These are phyloP conservation scores for Heterodera carotae DNA, from an alignment of 1,140 invertebrate genomes.

Conservation along the genomic window DNA sequence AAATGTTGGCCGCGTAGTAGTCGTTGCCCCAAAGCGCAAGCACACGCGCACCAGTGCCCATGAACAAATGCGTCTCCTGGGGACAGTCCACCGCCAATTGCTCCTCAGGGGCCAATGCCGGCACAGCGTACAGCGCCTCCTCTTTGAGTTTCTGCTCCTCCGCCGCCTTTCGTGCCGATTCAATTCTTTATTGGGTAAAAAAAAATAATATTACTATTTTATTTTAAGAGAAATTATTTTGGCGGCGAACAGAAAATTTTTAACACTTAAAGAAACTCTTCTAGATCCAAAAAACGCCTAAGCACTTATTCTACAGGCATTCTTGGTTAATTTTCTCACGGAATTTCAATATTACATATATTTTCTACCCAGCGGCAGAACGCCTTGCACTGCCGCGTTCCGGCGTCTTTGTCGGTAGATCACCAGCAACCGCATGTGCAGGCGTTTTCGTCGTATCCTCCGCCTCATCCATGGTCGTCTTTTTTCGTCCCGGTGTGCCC, in stretches of 20 bases:
- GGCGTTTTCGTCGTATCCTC: conserved; percentile 1
- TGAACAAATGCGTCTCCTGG: conserved; percentile 30
- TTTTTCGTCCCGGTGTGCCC: neutral
- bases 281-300: no score
- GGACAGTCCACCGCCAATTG: conserved; percentile 45
- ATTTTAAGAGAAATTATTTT: no score
- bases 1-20: conserved; percentile 59
- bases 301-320: no score
- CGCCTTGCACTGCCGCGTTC: conserved; percentile 9
- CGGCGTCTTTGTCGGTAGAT: conserved; percentile 12
- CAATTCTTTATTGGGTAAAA: conserved; percentile 19
- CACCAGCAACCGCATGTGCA: neutral
- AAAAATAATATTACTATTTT: no score
- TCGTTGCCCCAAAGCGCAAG: conserved; percentile 53
- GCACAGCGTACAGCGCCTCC: conserved; percentile 28
- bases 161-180: neutral
- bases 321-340: no score
- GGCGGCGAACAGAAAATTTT: no score
- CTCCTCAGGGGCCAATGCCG: conserved; percentile 36
- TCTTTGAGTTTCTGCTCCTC: conserved; percentile 31
- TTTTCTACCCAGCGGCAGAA: neutral
- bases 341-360: neutral
- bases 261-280: no score
- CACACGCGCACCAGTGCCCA: conserved; percentile 48
- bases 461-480: neutral